Percentiles rank a stretch among this genome's conserved stretches.
Conservation (phyloP, 2,888 invertebrate genomes). For the Acronicta aceris region DNA sequence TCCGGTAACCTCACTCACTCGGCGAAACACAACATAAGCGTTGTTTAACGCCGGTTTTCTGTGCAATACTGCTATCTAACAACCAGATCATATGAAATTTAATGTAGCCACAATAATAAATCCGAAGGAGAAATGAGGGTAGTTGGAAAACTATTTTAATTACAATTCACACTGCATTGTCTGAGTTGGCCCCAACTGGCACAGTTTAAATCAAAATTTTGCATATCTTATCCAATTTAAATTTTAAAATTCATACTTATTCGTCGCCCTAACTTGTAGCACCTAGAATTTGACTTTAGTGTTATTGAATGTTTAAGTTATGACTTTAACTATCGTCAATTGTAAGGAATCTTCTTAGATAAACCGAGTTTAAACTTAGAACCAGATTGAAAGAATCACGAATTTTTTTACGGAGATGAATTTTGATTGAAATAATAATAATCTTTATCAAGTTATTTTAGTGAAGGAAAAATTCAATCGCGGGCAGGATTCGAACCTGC, state of each 20-base stretch:
- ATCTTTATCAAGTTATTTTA: too few relatives aligned
- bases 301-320: constrained; percentile 28
- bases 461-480: too few relatives aligned
- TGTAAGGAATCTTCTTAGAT: constrained; percentile 16
- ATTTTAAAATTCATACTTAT: constrained; percentile 75
- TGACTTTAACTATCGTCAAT: constrained; percentile 20
- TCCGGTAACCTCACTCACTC: too few relatives aligned
- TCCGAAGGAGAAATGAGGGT: background rate
- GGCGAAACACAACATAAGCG: too few relatives aligned
- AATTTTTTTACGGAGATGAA: background rate
- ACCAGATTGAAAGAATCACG: background rate
- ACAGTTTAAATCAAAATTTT: constrained; percentile 63
- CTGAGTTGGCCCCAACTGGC: constrained; percentile 36
- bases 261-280: constrained; percentile 61
- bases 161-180: constrained; percentile 24
- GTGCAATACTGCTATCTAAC: too few relatives aligned
- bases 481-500: too few relatives aligned
- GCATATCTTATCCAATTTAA: constrained; percentile 77
- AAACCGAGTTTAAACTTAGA: background rate
- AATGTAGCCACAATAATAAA: background rate
- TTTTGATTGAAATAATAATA: background rate
- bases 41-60: too few relatives aligned
- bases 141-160: constrained; percentile 17
- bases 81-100: too few relatives aligned
- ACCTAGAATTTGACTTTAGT: constrained; percentile 55